Evolutionary conservation across 2,888 invertebrate species (phyloP).

Genomic region (Aquatica leii): DNA sequence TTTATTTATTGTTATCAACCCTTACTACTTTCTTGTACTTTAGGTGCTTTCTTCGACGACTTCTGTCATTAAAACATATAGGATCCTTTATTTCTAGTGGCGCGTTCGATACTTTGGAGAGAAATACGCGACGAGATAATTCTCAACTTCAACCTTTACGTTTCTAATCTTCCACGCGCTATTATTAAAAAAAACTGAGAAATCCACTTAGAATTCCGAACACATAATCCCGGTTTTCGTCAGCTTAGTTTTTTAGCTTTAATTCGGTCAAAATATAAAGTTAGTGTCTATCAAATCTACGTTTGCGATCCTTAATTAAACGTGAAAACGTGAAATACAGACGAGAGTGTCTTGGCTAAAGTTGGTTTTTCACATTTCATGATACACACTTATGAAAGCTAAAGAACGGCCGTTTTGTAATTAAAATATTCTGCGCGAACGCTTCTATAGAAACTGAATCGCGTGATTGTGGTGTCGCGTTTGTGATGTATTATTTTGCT

Average conservation of each 20-base stretch:
- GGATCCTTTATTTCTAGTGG: slow-evolving; percentile 22
- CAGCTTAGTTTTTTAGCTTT: slow-evolving; percentile 4
- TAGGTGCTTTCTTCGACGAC: slow-evolving; percentile 25
- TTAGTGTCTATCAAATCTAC: slow-evolving; percentile 16
- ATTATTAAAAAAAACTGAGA: slow-evolving; percentile 7
- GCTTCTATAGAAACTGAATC: slow-evolving; percentile 47
- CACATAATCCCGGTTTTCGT: not conserved
- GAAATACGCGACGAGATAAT: slow-evolving; percentile 17
- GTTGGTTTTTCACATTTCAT: slow-evolving; percentile 40
- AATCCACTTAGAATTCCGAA: not conserved
- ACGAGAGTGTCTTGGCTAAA: slow-evolving; percentile 31
- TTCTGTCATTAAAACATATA: slow-evolving; percentile 27
- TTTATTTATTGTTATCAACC: slow-evolving; percentile 37
- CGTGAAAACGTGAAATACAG: slow-evolving; percentile 18
- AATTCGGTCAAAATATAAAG: slow-evolving; percentile 12
- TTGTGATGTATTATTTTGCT: slow-evolving; percentile 37
- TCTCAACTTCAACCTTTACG: slow-evolving; percentile 10
- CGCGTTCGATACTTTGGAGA: slow-evolving; percentile 16
- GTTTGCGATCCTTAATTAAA: slow-evolving; percentile 24
- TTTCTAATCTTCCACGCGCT: slow-evolving; percentile 8
- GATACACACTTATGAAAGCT: slow-evolving; percentile 38
- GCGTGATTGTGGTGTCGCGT: slow-evolving; percentile 33
- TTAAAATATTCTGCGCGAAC: slow-evolving; percentile 54
- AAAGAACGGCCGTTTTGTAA: slow-evolving; percentile 50
- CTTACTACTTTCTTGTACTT: slow-evolving; percentile 24